phyloP scores from a whole-genome alignment of 2,797 vertebrate species.

The Graptemys geographica region DNA sequence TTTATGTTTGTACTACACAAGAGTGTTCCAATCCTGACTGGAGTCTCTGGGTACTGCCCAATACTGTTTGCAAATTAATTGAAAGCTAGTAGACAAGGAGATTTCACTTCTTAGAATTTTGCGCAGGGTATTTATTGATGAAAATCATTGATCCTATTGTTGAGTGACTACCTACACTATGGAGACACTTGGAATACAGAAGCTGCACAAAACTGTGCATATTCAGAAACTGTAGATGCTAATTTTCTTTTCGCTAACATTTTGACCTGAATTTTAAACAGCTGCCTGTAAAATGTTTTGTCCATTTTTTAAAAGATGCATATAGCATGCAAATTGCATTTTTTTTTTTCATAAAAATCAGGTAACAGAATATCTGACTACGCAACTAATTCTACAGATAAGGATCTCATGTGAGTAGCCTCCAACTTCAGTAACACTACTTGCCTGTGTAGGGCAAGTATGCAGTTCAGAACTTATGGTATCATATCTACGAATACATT shows the following conservation, averaged over 20 bases:
- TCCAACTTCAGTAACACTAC: not conserved
- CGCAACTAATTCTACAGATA: no score
- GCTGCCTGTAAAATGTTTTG: not conserved
- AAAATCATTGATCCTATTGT: conserved; percentile 60
- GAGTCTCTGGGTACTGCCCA: not conserved
- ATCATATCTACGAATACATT: not conserved
- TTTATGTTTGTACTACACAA: conserved; percentile 3
- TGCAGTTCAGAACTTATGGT: not conserved
- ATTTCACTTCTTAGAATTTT: conserved; percentile 48
- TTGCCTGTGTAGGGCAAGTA: not conserved
- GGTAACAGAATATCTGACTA: not conserved
- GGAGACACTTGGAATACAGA: conserved; percentile 50
- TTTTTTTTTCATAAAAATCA: not conserved
- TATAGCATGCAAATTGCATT: not conserved
- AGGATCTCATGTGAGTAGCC: not conserved
- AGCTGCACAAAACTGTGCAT: conserved; percentile 9
- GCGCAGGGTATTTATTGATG: conserved; percentile 50
- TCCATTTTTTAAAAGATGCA: not conserved
- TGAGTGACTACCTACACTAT: conserved; percentile 54
- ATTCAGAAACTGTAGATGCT: fast-evolving
- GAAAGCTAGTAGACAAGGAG: not conserved
- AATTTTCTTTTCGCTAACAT: not conserved
- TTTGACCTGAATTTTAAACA: not conserved
- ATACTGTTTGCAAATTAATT: conserved; percentile 31
- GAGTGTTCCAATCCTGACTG: not conserved